Evolutionary conservation across 2,888 invertebrate genomes (phyloP), one percentile per base, ranked within the genome.

Genomic region (Tortrix viridana): DNA sequence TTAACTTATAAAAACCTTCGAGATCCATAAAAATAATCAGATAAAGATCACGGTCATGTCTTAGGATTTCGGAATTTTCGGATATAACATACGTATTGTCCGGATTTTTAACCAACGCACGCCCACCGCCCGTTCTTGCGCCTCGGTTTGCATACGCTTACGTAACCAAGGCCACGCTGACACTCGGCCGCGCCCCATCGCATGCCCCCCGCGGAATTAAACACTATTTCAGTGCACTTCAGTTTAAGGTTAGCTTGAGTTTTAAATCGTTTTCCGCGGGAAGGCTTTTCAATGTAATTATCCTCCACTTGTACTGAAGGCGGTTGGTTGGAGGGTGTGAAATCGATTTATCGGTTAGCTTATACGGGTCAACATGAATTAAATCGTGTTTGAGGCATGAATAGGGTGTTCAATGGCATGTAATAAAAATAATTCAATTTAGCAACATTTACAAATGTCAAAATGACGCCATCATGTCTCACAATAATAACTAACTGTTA

Each of bases 81-180:
- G 0, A 41, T 6, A 6, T 41, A 2, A n/a, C 12, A 41, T n/a
- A 1, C 5, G 5, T n/a, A 6, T 16, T 41, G 16, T 5, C 5
- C 41, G 41, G n/a, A n/a, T 5, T 41, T 26, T 41, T 14, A 23
- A 20, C 48, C 41, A 26, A 44, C 41, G 20, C 46, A 54, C 72
- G 77, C 77, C 76, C 66, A 57, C 60, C 76, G 72, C 75, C 68
- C 69, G 76, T 73, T 75, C 82, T 85, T 86, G 80, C 76, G 71
- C 82, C 80, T 71, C 69, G 61, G 70, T 79, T 83, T 80, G 81
- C 80, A 84, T 80, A 78, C 75, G 73, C 67, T 88, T 88, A 87
- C 80, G 81, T 86, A 88, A 86, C 65, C 82, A 88, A 89, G 88
- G 89, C 79, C 85, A 76, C 70, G 65, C 74, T 76, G 76, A 77